Percentiles rank a stretch among this genome's conserved stretches.
These are phyloP conservation scores for Caenorhabditis latens DNA, from an alignment of 1,140 invertebrate genomes.

Conservation along the genomic window DNA sequence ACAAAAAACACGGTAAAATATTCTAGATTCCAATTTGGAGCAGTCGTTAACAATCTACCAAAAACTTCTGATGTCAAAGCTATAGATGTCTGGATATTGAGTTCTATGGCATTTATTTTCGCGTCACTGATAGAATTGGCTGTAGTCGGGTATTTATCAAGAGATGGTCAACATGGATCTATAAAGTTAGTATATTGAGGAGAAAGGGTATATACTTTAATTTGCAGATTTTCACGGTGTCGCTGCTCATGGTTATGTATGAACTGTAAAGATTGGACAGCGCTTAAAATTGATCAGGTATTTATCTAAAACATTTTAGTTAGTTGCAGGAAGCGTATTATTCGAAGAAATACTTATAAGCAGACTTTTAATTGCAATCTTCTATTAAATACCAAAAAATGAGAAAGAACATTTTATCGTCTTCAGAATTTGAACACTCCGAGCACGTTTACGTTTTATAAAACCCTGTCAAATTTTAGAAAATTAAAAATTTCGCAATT, in stretches of 20 bases:
- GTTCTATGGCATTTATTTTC: slow-evolving; percentile 70
- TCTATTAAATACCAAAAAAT: too few species aligned
- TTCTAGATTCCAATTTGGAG: slow-evolving; percentile 76
- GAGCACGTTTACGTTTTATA: too few species aligned
- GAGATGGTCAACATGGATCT: slow-evolving; percentile 56
- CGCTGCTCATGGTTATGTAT: slow-evolving; percentile 73
- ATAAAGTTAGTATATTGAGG: neutral
- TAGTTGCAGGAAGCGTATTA: too few species aligned
- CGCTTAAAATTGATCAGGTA: slow-evolving; percentile 74
- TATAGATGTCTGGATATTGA: slow-evolving; percentile 77
- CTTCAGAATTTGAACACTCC: too few species aligned
- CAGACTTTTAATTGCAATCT: too few species aligned
- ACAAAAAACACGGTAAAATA: neutral
- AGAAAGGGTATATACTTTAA: neutral
- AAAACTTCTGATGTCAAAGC: slow-evolving; percentile 77
- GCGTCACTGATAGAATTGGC: slow-evolving; percentile 71
- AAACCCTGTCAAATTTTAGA: too few species aligned
- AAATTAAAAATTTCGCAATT: too few species aligned
- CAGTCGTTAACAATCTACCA: slow-evolving; percentile 76
- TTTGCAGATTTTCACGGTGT: slow-evolving; percentile 67
- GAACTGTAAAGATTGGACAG: slow-evolving; percentile 75
- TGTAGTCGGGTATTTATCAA: slow-evolving; percentile 74
- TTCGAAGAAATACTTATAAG: too few species aligned
- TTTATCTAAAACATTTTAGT: neutral
- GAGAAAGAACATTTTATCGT: too few species aligned